A percentile compares a stretch with the other conserved stretches of the same genome.
These are phyloP conservation scores for Mastomys coucha DNA, from an alignment of 2,113 vertebrate genomes.

Conservation along the genomic window DNA sequence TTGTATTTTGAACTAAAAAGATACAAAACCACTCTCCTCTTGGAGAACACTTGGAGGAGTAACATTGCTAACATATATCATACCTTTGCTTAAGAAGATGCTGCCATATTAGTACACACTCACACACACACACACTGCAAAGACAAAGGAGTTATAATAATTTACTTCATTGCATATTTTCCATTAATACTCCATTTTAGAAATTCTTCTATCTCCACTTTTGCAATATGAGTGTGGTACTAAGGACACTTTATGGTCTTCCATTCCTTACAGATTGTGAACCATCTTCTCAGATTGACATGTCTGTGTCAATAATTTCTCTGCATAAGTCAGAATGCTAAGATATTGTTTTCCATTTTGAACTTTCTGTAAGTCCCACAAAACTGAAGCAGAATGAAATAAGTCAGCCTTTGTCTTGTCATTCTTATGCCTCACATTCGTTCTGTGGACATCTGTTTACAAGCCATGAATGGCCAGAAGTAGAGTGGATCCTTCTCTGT, in stretches of 20 bases:
- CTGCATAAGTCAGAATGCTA: neutral
- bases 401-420: neutral
- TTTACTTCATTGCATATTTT: slow-evolving; percentile 5
- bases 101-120: neutral
- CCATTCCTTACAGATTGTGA: neutral
- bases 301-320: slow-evolving; percentile 7
- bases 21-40: neutral
- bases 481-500: neutral
- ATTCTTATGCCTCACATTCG: neutral
- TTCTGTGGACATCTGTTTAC: neutral
- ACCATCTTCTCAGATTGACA: neutral
- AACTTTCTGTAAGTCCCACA: neutral
- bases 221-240: too few relatives aligned
- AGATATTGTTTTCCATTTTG: neutral
- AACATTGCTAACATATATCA: neutral
- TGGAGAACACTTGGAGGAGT: too few relatives aligned
- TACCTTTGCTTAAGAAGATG: neutral
- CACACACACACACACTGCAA: neutral
- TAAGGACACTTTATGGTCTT: neutral
- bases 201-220: neutral
- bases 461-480: neutral
- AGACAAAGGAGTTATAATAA: neutral
- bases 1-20: neutral
- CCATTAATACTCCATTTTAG: neutral
- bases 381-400: neutral